phyloP scores from a whole-genome alignment of 2,113 vertebrate genomes.

The Microtus montanus region DNA sequence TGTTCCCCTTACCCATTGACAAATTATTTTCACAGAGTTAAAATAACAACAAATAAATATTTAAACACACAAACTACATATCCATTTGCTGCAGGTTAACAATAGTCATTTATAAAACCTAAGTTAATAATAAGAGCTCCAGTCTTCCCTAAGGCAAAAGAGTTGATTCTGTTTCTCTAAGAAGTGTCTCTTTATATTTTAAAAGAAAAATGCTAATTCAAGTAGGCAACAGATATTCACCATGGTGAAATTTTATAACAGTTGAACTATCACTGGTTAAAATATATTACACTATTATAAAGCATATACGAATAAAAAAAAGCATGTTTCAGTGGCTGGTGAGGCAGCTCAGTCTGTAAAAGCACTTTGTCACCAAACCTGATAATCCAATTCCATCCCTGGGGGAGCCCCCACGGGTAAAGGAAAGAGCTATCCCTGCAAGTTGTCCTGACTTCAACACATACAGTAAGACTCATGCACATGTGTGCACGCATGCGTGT shows the following conservation, averaged over 20 bases:
- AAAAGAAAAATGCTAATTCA: slow-evolving; percentile 41
- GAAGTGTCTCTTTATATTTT: slow-evolving; percentile 24
- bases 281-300: background rate
- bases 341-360: background rate
- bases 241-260: slow-evolving; percentile 4
- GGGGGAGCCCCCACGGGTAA: background rate
- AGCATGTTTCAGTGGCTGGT: background rate
- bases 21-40: slow-evolving; percentile 47
- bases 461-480: background rate
- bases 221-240: background rate
- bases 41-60: slow-evolving; percentile 34
- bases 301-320: background rate
- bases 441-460: background rate
- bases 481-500: too few species aligned
- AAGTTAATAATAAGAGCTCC: slow-evolving; percentile 57
- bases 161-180: slow-evolving; percentile 25
- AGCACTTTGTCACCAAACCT: background rate
- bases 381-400: background rate
- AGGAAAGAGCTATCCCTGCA: background rate
- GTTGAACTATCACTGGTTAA: slow-evolving; percentile 12
- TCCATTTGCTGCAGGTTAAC: slow-evolving; percentile 26
- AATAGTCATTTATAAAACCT: slow-evolving; percentile 50
- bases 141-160: slow-evolving; percentile 8
- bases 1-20: background rate
- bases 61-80: slow-evolving; percentile 29